A percentile compares a stretch with the other conserved stretches of the same genome.
Conservation (phyloP, 92 coral and sea anemone genomes). For the Metridium senile region DNA sequence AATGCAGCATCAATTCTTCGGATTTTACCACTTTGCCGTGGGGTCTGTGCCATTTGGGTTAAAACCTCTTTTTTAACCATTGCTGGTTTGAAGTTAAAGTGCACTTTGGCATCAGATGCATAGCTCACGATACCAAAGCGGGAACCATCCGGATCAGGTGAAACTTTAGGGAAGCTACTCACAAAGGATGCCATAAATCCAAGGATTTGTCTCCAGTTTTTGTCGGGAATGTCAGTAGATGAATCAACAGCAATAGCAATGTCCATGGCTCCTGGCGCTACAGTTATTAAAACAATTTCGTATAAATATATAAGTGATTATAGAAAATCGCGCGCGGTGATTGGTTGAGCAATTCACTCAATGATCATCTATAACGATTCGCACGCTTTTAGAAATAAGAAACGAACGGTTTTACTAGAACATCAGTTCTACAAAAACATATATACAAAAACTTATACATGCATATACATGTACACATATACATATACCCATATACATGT, state of each 20-base stretch:
- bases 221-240: slow-evolving; percentile 12
- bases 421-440: too few species aligned
- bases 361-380: too few species aligned
- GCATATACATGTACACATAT: too few species aligned
- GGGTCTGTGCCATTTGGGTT: slow-evolving; percentile 7
- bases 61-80: slow-evolving; percentile 20
- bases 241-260: slow-evolving; percentile 38
- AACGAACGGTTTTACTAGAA: too few species aligned
- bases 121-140: slow-evolving; percentile 39
- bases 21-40: slow-evolving; percentile 40
- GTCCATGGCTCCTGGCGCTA: slow-evolving; percentile 42
- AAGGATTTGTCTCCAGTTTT: slow-evolving; percentile 27
- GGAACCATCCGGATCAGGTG: slow-evolving; percentile 46
- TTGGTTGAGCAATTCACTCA: too few species aligned
- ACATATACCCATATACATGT: too few species aligned
- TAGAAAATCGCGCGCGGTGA: too few species aligned
- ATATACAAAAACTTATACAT: too few species aligned
- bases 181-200: slow-evolving; percentile 24
- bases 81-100: slow-evolving; percentile 27
- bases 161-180: slow-evolving; percentile 28
- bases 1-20: slow-evolving; percentile 63
- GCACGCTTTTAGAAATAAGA: too few species aligned
- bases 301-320: too few species aligned
- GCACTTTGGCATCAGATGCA: slow-evolving; percentile 32
- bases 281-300: not conserved